Conservation (phyloP, 2,888 invertebrate species). For the Drosophila siamana region DNA sequence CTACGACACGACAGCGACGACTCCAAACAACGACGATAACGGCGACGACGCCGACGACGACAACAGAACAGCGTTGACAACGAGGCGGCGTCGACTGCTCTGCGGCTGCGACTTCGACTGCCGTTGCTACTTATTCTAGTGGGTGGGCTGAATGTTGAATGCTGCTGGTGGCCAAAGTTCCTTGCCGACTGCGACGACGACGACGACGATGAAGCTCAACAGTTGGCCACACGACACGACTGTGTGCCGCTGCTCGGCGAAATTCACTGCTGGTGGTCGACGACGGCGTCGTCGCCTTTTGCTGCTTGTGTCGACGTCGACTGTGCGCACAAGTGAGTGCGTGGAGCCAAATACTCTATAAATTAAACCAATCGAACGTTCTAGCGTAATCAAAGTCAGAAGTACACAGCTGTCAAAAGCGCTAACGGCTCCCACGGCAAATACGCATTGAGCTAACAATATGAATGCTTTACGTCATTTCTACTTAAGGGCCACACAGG, state of each 20-base stretch:
- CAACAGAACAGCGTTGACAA: neutral
- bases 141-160: conserved; percentile 33
- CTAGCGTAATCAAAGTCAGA: no score
- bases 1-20: conserved; percentile 1
- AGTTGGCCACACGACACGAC: conserved; percentile 52
- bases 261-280: conserved; percentile 7
- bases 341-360: conserved; percentile 12
- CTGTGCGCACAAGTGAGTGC: neutral
- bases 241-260: conserved; percentile 27
- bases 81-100: conserved; percentile 4
- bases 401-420: neutral
- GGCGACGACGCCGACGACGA: neutral
- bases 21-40: conserved; percentile 8
- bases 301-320: neutral
- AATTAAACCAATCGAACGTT: neutral
- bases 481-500: no score
- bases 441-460: no score
- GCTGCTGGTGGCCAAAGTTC: conserved; percentile 21
- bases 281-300: neutral
- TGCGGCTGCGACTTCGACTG: neutral
- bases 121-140: conserved; percentile 18
- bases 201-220: conserved; percentile 36
- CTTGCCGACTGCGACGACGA: conserved; percentile 21
- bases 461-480: no score
- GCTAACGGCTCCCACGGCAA: neutral